Evolutionary conservation across 1,140 invertebrate species (phyloP), one percentile per base, ranked within the genome.

Genomic region (Pseudachorutes palmiensis): DNA sequence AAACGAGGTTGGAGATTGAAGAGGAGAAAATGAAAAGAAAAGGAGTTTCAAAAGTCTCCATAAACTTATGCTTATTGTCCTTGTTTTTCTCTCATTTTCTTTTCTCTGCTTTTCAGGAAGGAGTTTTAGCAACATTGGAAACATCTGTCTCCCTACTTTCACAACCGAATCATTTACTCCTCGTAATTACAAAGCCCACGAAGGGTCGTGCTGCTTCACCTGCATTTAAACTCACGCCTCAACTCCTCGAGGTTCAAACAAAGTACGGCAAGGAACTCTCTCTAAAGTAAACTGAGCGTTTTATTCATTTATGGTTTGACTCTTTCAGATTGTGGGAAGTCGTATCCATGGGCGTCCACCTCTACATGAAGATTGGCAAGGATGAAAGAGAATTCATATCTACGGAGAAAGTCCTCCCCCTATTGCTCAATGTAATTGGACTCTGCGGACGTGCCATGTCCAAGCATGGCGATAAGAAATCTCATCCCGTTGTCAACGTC

Each of bases 181-280:
- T 69, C 30, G 58, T 69, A 2, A 66, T 69, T 32, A 69, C 58
- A 16, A 62, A 48, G 16, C 9, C 63, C 9, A 68, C 12, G 9
- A 55, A 66, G 28, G 2, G 24, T n/a, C 55, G 49, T 12, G 12
- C 12, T 5, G 12, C 51, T 22, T 55, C 51, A 19, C 51, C 48
- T 2, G 70, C 68, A 2, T n/a, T 51, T 19, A 71, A 71, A 33
- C n/a, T 71, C 22, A 66, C 70, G n/a, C 64, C 66, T 22, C 59
- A 66, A 29, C 61, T 68, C 0, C 62, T 68, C 5, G 70, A 71
- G 41, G 61, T 71, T 32, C 70, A 71, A 62, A 66, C 66, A 12
- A 68, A 66, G 70, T 71, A 68, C 63, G 59, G 51, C 28, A 59
- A 66, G 19, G 36, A 45, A n/a, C n/a, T n/a, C n/a, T n/a, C n/a